Conservation (phyloP, 2,113 vertebrate genomes). For the Chionomys nivalis region DNA sequence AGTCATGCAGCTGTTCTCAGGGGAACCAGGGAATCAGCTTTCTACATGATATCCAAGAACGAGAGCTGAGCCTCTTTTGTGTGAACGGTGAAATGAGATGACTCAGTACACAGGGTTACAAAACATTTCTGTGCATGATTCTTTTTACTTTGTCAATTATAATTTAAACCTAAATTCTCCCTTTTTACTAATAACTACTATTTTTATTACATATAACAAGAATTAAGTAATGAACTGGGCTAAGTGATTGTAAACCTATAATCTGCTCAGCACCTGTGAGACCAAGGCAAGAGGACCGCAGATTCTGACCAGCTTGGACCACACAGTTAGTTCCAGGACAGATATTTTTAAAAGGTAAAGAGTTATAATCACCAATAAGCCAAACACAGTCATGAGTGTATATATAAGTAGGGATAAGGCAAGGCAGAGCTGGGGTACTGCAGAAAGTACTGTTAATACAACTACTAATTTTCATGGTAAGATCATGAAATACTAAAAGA, state of each 20-base stretch:
- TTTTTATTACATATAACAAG: background rate
- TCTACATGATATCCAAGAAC: conserved; percentile 36
- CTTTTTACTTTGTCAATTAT: conserved; percentile 39
- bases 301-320: background rate
- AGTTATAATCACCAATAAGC: background rate
- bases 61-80: conserved; percentile 41
- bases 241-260: background rate
- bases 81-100: conserved; percentile 41
- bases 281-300: background rate
- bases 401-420: background rate
- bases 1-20: conserved; percentile 17
- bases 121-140: background rate
- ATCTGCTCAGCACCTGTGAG: background rate
- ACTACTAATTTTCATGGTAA: background rate
- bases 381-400: background rate
- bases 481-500: background rate
- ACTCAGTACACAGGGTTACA: conserved; percentile 2
- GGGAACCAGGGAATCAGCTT: conserved; percentile 55
- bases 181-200: background rate
- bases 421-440: background rate
- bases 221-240: background rate
- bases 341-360: background rate
- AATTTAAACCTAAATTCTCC: background rate
- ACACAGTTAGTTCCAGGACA: background rate
- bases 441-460: background rate